phyloP scores from a whole-genome alignment of 1,140 invertebrate species.

The Colletes gigas region DNA sequence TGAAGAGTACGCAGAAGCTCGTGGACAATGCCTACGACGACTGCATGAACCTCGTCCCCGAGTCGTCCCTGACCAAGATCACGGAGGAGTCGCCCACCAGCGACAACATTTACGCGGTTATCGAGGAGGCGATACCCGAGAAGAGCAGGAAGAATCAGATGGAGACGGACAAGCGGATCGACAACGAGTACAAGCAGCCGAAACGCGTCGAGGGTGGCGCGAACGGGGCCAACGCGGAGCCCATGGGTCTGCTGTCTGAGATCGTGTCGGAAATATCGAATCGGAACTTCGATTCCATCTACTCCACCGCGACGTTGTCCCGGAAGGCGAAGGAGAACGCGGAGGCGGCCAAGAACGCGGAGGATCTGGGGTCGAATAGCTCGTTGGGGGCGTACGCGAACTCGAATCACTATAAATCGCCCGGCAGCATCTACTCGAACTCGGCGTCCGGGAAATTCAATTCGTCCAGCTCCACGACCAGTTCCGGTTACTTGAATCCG shows the following conservation, averaged over 20 bases:
- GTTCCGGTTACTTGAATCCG: slow-evolving; percentile 88
- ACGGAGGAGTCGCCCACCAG: slow-evolving; percentile 83
- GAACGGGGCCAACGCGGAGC: slow-evolving; percentile 81
- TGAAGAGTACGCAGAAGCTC: slow-evolving; percentile 47
- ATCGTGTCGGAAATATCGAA: slow-evolving; percentile 93
- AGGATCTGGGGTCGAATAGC: slow-evolving; percentile 65
- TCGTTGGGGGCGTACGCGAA: slow-evolving; percentile 80
- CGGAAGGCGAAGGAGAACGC: slow-evolving; percentile 83
- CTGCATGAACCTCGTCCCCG: slow-evolving; percentile 85
- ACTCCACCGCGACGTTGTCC: slow-evolving; percentile 87
- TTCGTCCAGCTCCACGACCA: slow-evolving; percentile 84
- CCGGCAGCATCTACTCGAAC: slow-evolving; percentile 84
- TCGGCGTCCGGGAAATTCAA: slow-evolving; percentile 77
- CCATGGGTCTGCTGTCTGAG: slow-evolving; percentile 88
- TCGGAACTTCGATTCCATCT: slow-evolving; percentile 92
- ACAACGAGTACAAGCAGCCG: slow-evolving; percentile 82
- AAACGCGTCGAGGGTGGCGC: slow-evolving; percentile 76
- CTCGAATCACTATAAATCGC: slow-evolving; percentile 82
- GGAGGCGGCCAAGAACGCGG: slow-evolving; percentile 65
- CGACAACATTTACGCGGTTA: slow-evolving; percentile 93
- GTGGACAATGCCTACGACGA: slow-evolving; percentile 86
- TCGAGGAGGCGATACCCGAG: slow-evolving; percentile 85
- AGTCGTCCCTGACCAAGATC: slow-evolving; percentile 83
- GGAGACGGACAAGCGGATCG: slow-evolving; percentile 32
- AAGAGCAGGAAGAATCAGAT: slow-evolving; percentile 60